Base-by-base conservation (phyloP, 1,140 invertebrate species). In the Stenopsyche tienmushanensis region DNA sequence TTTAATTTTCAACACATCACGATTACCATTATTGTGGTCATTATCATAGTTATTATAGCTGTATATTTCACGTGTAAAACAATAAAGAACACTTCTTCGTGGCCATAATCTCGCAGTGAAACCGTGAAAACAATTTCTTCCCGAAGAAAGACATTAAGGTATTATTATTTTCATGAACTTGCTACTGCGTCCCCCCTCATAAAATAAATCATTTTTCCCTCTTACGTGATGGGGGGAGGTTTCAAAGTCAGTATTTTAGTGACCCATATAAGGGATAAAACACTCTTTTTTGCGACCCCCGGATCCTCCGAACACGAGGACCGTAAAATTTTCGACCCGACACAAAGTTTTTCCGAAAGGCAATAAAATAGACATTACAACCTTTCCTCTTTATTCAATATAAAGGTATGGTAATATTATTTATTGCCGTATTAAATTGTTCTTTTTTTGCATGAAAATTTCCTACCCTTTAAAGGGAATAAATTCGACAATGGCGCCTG, bases 321-420 rank as follows among this genome's bases (percentile, higher is more conserved):
- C 39, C 54, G 39, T 57, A 57, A 57, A 57, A 57, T 42, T 57
- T 57, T 42, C 53, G 21, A 34, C 25, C 50, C 21, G 24, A 53
- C 26, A 57, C 39, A 57, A 57, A 42, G 13, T 20, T 57, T 57
- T 55, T 55, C 53, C 34, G 53, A 55, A 55, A 15, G 54, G 54
- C 54, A 57, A 57, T 57, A 57, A 57, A 57, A 57, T 42, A 57
- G 54, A 57, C 54, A 57, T 57, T 57, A 57, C 54, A 57, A 57
- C 54, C 54, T 57, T 57, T 57, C 29, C 54, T 57, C 54, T 57
- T 57, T 57, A 57, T 57, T 57, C 54, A 57, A 57, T 57, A 57
- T 57, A 57, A 57, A 57, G 54, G 54, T 55, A 55, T 55, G 53
- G 53, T 57, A 57, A 57, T 57, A 57, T 57, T 57, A 57, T 57